phyloP scores from a whole-genome alignment of 1,140 invertebrate genomes.

The Archegozetes longisetosus region DNA sequence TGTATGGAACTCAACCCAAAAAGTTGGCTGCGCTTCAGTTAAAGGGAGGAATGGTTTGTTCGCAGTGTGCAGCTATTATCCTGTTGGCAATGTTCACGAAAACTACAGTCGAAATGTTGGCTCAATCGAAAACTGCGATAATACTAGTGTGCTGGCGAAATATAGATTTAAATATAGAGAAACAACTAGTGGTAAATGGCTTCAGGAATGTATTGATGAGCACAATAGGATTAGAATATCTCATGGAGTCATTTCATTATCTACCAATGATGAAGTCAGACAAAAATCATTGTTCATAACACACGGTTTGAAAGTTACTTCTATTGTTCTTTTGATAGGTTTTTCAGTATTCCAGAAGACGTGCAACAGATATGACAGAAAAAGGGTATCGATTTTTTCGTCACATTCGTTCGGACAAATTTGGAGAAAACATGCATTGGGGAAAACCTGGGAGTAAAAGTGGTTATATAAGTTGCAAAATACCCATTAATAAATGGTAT shows the following conservation, averaged over 20 bases:
- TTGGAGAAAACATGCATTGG: background rate
- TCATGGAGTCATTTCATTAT: background rate
- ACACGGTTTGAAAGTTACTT: too few relatives aligned
- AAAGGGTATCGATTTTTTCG: background rate
- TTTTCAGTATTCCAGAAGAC: background rate
- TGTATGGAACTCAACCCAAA: background rate
- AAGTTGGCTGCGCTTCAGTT: background rate
- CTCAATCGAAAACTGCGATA: background rate
- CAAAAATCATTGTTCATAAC: too few relatives aligned
- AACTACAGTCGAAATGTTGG: background rate
- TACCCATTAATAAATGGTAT: background rate
- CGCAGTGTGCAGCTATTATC: background rate
- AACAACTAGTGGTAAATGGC: background rate
- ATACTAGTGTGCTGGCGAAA: background rate
- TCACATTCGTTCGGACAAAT: background rate
- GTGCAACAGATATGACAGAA: background rate
- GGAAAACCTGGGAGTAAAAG: background rate
- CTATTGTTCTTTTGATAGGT: too few relatives aligned
- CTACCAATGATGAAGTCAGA: background rate
- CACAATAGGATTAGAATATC: background rate
- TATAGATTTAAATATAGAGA: background rate
- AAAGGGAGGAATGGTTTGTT: background rate
- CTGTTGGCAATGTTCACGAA: background rate
- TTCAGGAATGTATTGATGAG: background rate
- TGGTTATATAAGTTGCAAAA: background rate